Evolutionary conservation across 2,888 invertebrate species (phyloP), one percentile per base, ranked within the genome.

Genomic region (Lepidocyrtinus sp.): DNA sequence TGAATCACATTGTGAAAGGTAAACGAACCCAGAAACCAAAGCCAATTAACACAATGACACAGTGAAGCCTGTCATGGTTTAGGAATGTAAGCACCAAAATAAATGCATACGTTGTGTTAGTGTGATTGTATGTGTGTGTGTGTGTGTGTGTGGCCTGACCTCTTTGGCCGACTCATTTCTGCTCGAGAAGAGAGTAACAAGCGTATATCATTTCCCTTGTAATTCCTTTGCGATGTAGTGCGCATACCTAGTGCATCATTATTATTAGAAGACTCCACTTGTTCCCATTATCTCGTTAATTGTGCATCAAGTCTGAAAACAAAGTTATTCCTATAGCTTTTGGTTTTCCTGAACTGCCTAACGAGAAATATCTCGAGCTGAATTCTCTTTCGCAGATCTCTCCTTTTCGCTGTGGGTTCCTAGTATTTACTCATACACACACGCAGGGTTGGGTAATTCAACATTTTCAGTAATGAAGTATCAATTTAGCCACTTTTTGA

Each of bases 21-120:
- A 71, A 76, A 70, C 70, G 76, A 76, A 76, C 76, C 71, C 65
- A 76, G 36, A 76, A 76, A 76, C 70, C 76, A 76, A 76, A 76
- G 63, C 76, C 76, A 76, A 76, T 76, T 76, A 76, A 76, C 76
- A 76, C 76, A 76, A 76, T 76, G 76, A 76, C 76, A 71, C 71
- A 76, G 70, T 36, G 45, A 62, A 72, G 63, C 72, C 24, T n/a
- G 3, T 36, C 62, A 62, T 36, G 36, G 36, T 36, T 36, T 36
- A 36, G 12, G 5, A 36, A 36, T 36, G 12, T 36, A 36, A 36
- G 12, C 36, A 36, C 36, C 12, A 36, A 36, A 36, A 36, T 36
- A n/a, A n/a, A 36, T 36, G 36, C 36, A 36, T 7, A 36, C 5
- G 5, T 36, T 36, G 36, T 7, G 36, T 36, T 7, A 36, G 36